Evolutionary conservation across 1,140 invertebrate genomes (phyloP).

Genomic region (Anoplolepis gracilipes): DNA sequence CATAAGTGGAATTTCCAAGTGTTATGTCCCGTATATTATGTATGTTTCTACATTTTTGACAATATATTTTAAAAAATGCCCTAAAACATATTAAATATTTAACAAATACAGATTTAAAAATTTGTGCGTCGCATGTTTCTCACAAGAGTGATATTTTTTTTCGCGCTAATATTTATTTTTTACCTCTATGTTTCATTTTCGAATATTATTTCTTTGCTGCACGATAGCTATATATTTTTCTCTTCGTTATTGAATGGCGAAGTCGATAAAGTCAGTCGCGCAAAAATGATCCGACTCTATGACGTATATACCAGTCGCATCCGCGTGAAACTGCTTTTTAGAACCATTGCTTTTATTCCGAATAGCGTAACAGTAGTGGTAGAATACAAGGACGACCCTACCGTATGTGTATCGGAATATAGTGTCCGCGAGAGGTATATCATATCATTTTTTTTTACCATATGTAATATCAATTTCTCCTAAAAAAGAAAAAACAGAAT

Average conservation of each 20-base stretch:
- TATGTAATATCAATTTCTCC: not conserved
- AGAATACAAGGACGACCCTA: slow-evolving; percentile 9
- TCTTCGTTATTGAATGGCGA: not conserved
- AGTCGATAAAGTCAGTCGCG: slow-evolving; percentile 46
- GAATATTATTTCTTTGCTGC: slow-evolving; percentile 16
- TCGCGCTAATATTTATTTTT: slow-evolving; percentile 5
- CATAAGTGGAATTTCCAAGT: not conserved
- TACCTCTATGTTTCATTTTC: not conserved
- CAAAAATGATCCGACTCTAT: slow-evolving; percentile 52
- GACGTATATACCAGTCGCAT: slow-evolving; percentile 24
- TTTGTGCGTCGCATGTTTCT: not conserved
- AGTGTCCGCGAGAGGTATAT: not conserved
- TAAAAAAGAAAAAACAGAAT: not conserved
- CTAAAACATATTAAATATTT: too few relatives aligned
- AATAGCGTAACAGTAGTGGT: not conserved
- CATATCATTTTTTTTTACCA: too few relatives aligned
- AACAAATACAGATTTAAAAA: not conserved
- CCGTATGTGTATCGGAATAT: not conserved
- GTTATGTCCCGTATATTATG: not conserved
- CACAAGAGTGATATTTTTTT: not conserved
- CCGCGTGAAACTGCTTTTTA: slow-evolving; percentile 49
- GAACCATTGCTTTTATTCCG: slow-evolving; percentile 42
- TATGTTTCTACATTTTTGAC: slow-evolving; percentile 11
- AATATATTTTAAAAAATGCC: too few relatives aligned
- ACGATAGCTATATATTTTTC: not conserved